phyloP scores from a whole-genome alignment of 2,113 vertebrate species.

The Brachypteracias leptosomus region DNA sequence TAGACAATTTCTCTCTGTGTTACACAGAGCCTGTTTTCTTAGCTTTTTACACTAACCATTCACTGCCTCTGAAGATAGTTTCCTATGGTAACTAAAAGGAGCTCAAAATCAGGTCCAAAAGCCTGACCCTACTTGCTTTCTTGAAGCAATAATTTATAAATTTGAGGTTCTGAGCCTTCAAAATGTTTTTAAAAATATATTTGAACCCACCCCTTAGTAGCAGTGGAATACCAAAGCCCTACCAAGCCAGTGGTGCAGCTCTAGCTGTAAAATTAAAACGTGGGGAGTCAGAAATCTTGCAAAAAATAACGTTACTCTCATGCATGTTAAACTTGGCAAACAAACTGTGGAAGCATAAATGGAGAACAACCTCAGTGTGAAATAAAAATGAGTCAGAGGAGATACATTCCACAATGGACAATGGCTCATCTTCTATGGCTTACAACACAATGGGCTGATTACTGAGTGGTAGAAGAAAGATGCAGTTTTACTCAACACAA shows the following conservation, averaged over 20 bases:
- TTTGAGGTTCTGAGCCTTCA: not conserved
- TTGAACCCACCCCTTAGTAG: not conserved
- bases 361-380: slow-evolving; percentile 52
- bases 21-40: not conserved
- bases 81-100: not conserved
- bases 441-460: slow-evolving; percentile 59
- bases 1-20: not conserved
- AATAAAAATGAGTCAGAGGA: slow-evolving; percentile 33
- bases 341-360: slow-evolving; percentile 56
- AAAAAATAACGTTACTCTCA: slow-evolving; percentile 54
- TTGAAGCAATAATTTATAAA: not conserved
- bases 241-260: slow-evolving; percentile 24
- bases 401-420: slow-evolving; percentile 52
- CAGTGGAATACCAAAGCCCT: not conserved
- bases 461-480: slow-evolving; percentile 72
- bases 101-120: not conserved
- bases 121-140: not conserved
- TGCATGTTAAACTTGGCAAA: slow-evolving; percentile 64
- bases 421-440: slow-evolving; percentile 54
- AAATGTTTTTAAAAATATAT: not conserved
- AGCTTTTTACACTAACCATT: not conserved
- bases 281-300: slow-evolving; percentile 45
- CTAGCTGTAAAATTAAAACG: slow-evolving; percentile 28
- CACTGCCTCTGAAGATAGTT: not conserved
- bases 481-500: slow-evolving; percentile 66